Base-by-base conservation (phyloP, 2,113 vertebrate species). In the Prinia subflava region DNA sequence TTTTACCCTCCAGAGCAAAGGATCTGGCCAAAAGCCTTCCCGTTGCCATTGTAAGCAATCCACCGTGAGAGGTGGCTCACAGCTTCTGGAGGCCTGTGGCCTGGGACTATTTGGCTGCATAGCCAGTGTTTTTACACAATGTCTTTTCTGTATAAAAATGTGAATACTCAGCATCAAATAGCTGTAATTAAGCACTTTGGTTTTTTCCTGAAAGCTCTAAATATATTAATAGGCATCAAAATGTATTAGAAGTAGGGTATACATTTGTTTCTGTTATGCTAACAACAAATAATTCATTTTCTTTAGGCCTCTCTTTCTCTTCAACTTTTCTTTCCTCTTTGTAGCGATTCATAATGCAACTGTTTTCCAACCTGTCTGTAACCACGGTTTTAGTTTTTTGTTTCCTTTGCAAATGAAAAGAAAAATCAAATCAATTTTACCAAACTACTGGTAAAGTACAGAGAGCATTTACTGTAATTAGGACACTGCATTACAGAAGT, bases 371-470 rank as follows among this genome's bases (percentile, higher is more conserved):
- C n/a, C 23, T 71, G 27, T 44, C 68, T 87, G 76, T 94, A 80
- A 89, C 41, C 73, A 83, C 67, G 55, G 55, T 53, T 87, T 92
- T 87, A 82, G 57, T 46, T 93, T 87, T 94, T 83, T 78, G 30
- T 63, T 81, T 91, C 57, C n/a, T 91, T 83, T 90, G 46, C 63
- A 90, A 95, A 95, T 75, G 79, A 92, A 92, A 96, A 90, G 83
- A 84, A 94, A 96, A 92, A 94, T 89, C 64, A 81, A 87, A 89
- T 85, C 67, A 76, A 70, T 87, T 95, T 89, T 95, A 84, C 90
- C 60, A 75, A 92, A 86, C 49, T 94, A 57, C 63, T 67, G 47
- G 30, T 89, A 52, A 81, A 92, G 42, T 59, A 91, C 57, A 76
- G 84, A 89, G 59, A 92, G 47, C 21, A 2, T 81, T 94, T 93